Percentiles rank a stretch among this genome's conserved stretches.
phyloP scores from a whole-genome alignment of 2,797 vertebrate genomes.

The Choloepus didactylus region DNA sequence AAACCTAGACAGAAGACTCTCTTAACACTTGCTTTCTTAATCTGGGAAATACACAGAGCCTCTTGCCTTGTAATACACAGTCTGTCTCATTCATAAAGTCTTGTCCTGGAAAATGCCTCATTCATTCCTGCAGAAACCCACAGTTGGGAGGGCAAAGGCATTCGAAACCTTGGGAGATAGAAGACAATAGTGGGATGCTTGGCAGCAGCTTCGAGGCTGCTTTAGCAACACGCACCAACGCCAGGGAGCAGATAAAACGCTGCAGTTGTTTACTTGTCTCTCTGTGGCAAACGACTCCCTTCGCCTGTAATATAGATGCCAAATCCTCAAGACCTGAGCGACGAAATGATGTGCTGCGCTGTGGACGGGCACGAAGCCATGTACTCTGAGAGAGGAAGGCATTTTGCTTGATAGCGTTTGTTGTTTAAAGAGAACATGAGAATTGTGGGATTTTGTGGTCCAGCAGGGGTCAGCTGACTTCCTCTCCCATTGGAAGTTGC shows the following conservation, averaged over 20 bases:
- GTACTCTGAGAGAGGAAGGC: constrained; percentile 74
- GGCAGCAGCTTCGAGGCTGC: constrained; percentile 66
- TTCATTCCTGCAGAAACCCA: constrained; percentile 77
- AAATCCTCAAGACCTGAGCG: constrained; percentile 65
- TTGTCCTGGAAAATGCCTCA: constrained; percentile 55
- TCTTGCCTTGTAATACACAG: constrained; percentile 61
- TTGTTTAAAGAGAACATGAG: constrained; percentile 36
- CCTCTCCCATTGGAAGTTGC: constrained; percentile 74
- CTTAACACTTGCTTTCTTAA: constrained; percentile 58
- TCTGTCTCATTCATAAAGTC: constrained; percentile 77
- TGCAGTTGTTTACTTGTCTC: constrained; percentile 73
- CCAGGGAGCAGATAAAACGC: constrained; percentile 64
- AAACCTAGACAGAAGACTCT: constrained; percentile 17
- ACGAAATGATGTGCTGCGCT: constrained; percentile 5
- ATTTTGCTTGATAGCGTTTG: constrained; percentile 79
- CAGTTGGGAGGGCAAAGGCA: constrained; percentile 69
- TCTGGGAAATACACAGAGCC: constrained; percentile 69
- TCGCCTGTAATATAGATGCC: constrained; percentile 64
- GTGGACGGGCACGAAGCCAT: constrained; percentile 71
- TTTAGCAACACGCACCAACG: constrained; percentile 69
- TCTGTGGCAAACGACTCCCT: constrained; percentile 74
- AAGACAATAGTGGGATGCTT: constrained; percentile 76
- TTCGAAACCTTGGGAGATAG: constrained; percentile 75
- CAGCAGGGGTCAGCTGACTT: constrained; percentile 58
- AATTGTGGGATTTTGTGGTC: constrained; percentile 74